These are phyloP conservation scores for Styela clava DNA, from an alignment of 23 tunicate species.

Conservation along the genomic window DNA sequence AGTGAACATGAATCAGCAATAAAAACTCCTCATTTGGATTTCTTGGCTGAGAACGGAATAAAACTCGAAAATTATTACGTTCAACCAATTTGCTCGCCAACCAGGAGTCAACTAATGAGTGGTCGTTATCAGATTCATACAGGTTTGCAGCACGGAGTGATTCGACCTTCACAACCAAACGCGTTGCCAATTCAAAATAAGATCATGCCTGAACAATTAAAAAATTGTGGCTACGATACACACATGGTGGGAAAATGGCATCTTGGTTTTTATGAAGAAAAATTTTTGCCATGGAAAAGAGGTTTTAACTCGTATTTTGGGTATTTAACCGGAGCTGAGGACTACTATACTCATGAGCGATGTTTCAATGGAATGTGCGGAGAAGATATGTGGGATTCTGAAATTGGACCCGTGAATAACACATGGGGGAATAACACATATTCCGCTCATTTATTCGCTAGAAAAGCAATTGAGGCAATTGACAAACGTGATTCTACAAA, in stretches of 20 bases:
- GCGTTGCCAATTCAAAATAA: slow-evolving; percentile 66
- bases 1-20: slow-evolving; percentile 50
- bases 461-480: too few species aligned
- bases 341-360: too few species aligned
- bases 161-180: slow-evolving; percentile 50
- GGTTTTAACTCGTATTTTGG: too few species aligned
- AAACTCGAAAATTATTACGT: too few species aligned
- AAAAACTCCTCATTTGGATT: slow-evolving; percentile 77
- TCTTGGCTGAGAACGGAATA: slow-evolving; percentile 50
- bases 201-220: slow-evolving; percentile 60
- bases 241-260: too few species aligned
- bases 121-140: slow-evolving; percentile 92
- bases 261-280: too few species aligned
- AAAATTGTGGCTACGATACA: too few species aligned
- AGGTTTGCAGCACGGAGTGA: slow-evolving; percentile 73
- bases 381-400: slow-evolving; percentile 47
- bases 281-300: too few species aligned
- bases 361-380: slow-evolving; percentile 41
- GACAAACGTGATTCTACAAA: slow-evolving; percentile 31
- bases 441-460: slow-evolving; percentile 56
- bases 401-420: slow-evolving; percentile 48
- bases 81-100: slow-evolving; percentile 86
- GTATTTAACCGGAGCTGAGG: too few species aligned
- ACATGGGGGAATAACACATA: slow-evolving; percentile 62
- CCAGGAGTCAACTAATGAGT: slow-evolving; percentile 69